phyloP scores from a whole-genome alignment of 2,888 invertebrate species.

The Calliphora vomitoria region DNA sequence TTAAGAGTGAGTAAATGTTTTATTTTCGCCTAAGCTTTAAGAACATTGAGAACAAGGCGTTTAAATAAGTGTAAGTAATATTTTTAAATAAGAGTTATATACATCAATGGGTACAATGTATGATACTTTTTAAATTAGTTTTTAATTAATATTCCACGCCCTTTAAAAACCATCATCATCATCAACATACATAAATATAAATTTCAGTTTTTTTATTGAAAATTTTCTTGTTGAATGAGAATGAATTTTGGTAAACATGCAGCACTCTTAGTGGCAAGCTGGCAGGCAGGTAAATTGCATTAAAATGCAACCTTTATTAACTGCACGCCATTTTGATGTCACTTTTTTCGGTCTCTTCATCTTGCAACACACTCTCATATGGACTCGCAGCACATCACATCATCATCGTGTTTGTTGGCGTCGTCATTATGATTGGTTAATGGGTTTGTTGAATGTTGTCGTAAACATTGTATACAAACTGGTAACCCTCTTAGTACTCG shows the following conservation, averaged over 20 bases:
- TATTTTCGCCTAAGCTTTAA: no score
- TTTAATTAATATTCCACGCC: constrained; percentile 74
- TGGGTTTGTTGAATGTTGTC: constrained; percentile 61
- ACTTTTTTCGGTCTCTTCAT: constrained; percentile 69
- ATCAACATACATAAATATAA: constrained; percentile 47
- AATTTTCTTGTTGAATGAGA: constrained; percentile 58
- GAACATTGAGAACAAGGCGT: constrained; percentile 56
- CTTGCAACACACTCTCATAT: constrained; percentile 47
- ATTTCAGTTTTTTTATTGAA: constrained; percentile 22
- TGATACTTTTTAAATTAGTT: constrained; percentile 72
- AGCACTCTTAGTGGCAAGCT: constrained; percentile 3
- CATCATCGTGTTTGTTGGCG: constrained; percentile 25
- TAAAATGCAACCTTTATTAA: constrained; percentile 71
- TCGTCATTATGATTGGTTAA: constrained; percentile 73
- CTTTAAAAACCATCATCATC: constrained; percentile 33
- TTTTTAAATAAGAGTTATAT: constrained; percentile 9
- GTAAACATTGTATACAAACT: constrained; percentile 35
- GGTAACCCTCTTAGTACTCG: constrained; percentile 66
- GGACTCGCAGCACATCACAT: constrained; percentile 18
- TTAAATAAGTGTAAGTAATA: constrained; percentile 55
- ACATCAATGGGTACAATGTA: neutral
- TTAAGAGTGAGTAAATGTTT: constrained; percentile 54
- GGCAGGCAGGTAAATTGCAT: constrained; percentile 50
- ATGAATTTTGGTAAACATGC: constrained; percentile 57
- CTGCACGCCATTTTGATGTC: constrained; percentile 74